Evolutionary conservation across 2,888 invertebrate species (phyloP).

Genomic region (Eristalinus sepulchralis): DNA sequence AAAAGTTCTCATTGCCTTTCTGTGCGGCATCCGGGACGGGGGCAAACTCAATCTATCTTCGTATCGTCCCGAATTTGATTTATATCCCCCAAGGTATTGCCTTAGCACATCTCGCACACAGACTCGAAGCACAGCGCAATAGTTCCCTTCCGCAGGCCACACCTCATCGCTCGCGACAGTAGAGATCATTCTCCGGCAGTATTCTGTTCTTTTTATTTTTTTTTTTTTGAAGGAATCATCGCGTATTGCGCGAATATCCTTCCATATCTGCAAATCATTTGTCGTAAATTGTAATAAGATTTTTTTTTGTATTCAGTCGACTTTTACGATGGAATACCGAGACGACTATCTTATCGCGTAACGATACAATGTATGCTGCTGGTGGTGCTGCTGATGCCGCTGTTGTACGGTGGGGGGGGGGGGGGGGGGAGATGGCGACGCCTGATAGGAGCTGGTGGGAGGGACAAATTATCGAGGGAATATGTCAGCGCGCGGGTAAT

Average conservation of each 20-base stretch:
- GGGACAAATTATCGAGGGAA: constrained; percentile 27
- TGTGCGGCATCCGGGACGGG: constrained; percentile 16
- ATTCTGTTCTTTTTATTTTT: background rate
- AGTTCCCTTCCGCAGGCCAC: constrained; percentile 25
- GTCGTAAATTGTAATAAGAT: constrained; percentile 56
- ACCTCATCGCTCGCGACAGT: background rate
- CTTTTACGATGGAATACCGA: constrained; percentile 46
- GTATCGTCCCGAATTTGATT: constrained; percentile 62
- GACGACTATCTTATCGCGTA: constrained; percentile 62
- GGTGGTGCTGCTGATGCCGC: too few relatives aligned
- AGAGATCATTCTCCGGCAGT: constrained; percentile 16
- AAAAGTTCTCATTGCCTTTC: constrained; percentile 28
- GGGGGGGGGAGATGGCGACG: background rate
- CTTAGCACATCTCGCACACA: background rate
- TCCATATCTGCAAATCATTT: constrained; percentile 56
- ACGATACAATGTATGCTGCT: constrained; percentile 21
- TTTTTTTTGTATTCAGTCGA: constrained; percentile 35
- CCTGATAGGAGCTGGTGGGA: constrained; percentile 7
- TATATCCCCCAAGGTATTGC: constrained; percentile 45
- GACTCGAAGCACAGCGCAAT: background rate
- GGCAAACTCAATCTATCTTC: constrained; percentile 30
- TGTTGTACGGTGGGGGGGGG: background rate
- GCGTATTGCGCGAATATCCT: constrained; percentile 42
- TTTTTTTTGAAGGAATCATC: constrained; percentile 24
- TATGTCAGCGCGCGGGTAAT: constrained; percentile 27